Conservation (phyloP, 2,888 invertebrate species). For the Drosophila heteroneura region DNA sequence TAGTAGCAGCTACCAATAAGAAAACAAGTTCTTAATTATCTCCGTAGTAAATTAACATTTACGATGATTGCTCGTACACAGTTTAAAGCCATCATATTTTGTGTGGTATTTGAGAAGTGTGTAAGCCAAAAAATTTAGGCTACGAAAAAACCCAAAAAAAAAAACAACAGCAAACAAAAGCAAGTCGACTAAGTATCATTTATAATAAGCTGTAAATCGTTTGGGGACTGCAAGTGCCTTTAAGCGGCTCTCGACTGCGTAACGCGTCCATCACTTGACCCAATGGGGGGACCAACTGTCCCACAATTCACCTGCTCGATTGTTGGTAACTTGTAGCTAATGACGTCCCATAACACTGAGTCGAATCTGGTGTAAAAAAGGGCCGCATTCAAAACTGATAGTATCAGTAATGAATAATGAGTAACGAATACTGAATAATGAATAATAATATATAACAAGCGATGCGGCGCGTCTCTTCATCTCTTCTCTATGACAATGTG, state of each 20-base stretch:
- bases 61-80: not conserved
- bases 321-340: slow-evolving; percentile 44
- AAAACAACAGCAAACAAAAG: not conserved
- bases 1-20: not conserved
- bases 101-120: not conserved
- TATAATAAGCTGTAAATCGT: slow-evolving; percentile 7
- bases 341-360: slow-evolving; percentile 42
- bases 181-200: not conserved
- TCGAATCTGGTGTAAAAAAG: slow-evolving; percentile 4
- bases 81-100: not conserved
- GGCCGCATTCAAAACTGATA: slow-evolving; percentile 41
- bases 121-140: not conserved
- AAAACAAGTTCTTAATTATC: not conserved
- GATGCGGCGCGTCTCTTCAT: slow-evolving; percentile 4
- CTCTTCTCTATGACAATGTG: slow-evolving; percentile 20
- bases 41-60: not conserved
- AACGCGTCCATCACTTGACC: slow-evolving; percentile 53
- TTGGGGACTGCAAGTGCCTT: slow-evolving; percentile 19
- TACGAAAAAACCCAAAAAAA: not conserved
- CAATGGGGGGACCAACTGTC: slow-evolving; percentile 23
- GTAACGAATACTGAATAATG: slow-evolving; percentile 58
- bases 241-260: slow-evolving; percentile 37
- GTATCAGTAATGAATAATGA: slow-evolving; percentile 55
- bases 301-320: slow-evolving; percentile 41
- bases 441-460: slow-evolving; percentile 68